Evolutionary conservation across 2,113 vertebrate species (phyloP), one percentile per base, ranked within the genome.

Genomic region (Anguilla japonica): DNA sequence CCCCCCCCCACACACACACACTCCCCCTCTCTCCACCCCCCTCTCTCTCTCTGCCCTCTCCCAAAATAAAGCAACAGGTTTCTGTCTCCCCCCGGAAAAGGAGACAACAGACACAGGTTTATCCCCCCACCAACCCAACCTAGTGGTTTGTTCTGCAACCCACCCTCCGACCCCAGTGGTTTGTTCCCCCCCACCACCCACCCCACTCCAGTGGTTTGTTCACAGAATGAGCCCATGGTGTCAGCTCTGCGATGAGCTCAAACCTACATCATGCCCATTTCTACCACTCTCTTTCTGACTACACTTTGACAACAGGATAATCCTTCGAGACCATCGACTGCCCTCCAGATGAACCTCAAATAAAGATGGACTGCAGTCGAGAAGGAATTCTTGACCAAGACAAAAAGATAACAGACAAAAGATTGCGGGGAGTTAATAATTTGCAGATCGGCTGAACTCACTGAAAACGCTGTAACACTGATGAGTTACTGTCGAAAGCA

Each of bases 11-110:
- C 88, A 20, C 81, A 86, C 88, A 87, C 83, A 43, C 88, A 87
- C 86, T 85, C 82, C 4, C 60, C 2, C 71, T 5, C 63, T 81
- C 84, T 88, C 89, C 89, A 84, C 34, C 87, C 22, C 81, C 84
- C 88, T 86, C 83, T 53, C n/a, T 71, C 84, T 60, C 53, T 34
- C 57, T 29, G 43, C 60, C 53, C 91, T 89, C 89, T 50, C 92
- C 88, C 89, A 91, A 81, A n/a, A 8, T 16, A 26, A 71, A 88
- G 96, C 96, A 96, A 97, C 96, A 97, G 95, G 96, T 96, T 90
- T 83, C 91, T 75, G 92, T 85, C 1, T 85, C 79, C 43, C 43
- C 41, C 2, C n/a, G 22, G 13, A 40, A 34, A 41, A 79, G 71
- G 43, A 67, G 16, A 43, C 84, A 56, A 71, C 84, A 79, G 56